Evolutionary conservation across 2,888 invertebrate genomes (phyloP).

Genomic region (Ctena decussata): DNA sequence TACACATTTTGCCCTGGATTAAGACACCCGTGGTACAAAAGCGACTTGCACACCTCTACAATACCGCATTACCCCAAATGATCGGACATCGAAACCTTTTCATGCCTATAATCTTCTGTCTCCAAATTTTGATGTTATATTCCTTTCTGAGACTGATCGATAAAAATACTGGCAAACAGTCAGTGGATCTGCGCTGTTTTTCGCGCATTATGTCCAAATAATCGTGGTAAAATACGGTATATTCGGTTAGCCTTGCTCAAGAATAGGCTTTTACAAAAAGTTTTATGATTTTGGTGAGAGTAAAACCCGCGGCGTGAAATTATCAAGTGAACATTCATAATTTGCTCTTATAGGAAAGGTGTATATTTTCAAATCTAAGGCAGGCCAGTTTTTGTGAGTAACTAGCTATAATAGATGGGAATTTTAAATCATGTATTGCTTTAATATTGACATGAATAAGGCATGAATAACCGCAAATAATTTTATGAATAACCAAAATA

Average conservation of each 20-base stretch:
- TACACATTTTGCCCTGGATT: slow-evolving; percentile 3
- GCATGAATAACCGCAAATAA: background rate
- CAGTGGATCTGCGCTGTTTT: no score
- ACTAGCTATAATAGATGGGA: background rate
- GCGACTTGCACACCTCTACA: background rate
- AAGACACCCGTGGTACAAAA: slow-evolving; percentile 2
- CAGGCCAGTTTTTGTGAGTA: background rate
- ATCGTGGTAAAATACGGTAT: no score
- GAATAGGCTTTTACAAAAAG: no score
- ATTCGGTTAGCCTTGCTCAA: no score
- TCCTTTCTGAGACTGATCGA: no score
- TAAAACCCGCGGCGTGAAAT: background rate
- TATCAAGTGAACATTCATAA: background rate
- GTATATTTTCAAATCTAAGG: background rate
- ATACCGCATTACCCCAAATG: no score
- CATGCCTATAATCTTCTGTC: no score
- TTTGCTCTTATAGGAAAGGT: background rate
- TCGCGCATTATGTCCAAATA: no score
- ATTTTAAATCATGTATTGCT: slow-evolving; percentile 8
- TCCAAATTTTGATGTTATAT: no score
- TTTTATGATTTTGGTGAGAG: no score
- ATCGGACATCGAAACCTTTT: no score
- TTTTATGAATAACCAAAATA: slow-evolving; percentile 4
- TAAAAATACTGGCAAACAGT: no score
- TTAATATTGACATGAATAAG: slow-evolving; percentile 3